These are phyloP conservation scores for Zaprionus vittiger DNA, from an alignment of 1,140 invertebrate species.

Conservation along the genomic window DNA sequence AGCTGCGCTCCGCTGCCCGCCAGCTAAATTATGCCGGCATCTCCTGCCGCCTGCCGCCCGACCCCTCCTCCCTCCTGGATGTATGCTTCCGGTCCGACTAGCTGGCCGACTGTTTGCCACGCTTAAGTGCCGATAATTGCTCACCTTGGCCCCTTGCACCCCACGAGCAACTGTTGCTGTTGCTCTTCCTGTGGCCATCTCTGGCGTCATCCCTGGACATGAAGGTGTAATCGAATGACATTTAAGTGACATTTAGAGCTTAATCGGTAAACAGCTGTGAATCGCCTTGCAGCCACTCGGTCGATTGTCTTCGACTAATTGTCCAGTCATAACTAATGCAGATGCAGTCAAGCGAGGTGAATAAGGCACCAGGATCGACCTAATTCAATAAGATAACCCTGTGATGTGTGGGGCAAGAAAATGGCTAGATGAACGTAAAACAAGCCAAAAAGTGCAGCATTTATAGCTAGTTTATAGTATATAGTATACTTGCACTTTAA, in stretches of 20 bases:
- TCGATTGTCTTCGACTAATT: slow-evolving; percentile 18
- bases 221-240: slow-evolving; percentile 64
- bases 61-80: neutral
- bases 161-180: neutral
- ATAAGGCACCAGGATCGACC: neutral
- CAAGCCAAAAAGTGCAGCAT: neutral
- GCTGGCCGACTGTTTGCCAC: slow-evolving; percentile 41
- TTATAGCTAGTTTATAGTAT: neutral
- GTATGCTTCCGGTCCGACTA: neutral
- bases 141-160: slow-evolving; percentile 46
- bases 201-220: slow-evolving; percentile 29
- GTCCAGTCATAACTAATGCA: slow-evolving; percentile 7
- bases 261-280: slow-evolving; percentile 52
- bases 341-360: slow-evolving; percentile 11
- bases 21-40: slow-evolving; percentile 66
- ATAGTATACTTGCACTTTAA: neutral
- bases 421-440: neutral
- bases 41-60: slow-evolving; percentile 16
- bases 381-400: neutral
- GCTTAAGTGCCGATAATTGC: slow-evolving; percentile 71
- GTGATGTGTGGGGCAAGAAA: neutral
- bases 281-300: neutral
- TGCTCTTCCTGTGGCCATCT: slow-evolving; percentile 6
- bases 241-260: slow-evolving; percentile 67
- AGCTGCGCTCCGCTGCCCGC: slow-evolving; percentile 46